Evolutionary conservation across 1,140 invertebrate species (phyloP).

Genomic region (Diorhabda elongata): DNA sequence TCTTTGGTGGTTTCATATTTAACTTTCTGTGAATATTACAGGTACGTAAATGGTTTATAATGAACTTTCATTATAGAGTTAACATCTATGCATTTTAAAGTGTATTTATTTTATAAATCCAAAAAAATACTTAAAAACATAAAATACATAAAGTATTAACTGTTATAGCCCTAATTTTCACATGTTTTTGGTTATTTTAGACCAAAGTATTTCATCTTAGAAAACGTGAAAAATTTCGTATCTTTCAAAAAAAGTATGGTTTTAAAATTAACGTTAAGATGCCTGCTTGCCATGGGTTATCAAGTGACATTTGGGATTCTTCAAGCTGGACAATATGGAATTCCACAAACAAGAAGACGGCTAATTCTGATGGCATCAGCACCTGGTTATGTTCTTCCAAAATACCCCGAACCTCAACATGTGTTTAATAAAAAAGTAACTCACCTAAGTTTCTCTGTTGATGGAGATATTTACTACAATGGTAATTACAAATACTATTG

Average conservation of each 20-base stretch:
- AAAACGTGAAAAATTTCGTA: slow-evolving; percentile 86
- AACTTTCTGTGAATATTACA: slow-evolving; percentile 83
- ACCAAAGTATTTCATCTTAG: slow-evolving; percentile 79
- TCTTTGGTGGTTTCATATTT: slow-evolving; percentile 81
- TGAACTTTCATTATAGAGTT: too few species aligned
- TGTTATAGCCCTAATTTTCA: too few species aligned
- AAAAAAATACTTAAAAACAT: too few species aligned
- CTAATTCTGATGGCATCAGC: slow-evolving; percentile 81
- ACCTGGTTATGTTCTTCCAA: slow-evolving; percentile 73
- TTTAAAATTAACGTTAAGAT: slow-evolving; percentile 73
- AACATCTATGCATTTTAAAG: too few species aligned
- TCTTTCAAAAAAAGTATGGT: slow-evolving; percentile 76
- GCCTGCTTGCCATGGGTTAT: slow-evolving; percentile 80
- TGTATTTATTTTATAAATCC: too few species aligned
- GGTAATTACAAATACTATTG: slow-evolving; percentile 20
- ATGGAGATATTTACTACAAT: slow-evolving; percentile 50
- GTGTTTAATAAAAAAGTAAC: slow-evolving; percentile 72
- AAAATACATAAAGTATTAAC: too few species aligned
- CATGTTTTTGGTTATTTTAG: slow-evolving; percentile 25
- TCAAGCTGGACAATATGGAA: slow-evolving; percentile 83
- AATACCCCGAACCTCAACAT: slow-evolving; percentile 74
- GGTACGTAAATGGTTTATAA: slow-evolving; percentile 39
- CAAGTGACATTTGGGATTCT: slow-evolving; percentile 83
- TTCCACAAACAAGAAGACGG: slow-evolving; percentile 76
- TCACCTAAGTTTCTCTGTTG: slow-evolving; percentile 68